Conservation (phyloP, 2,797 vertebrate species). For the Parauchenoglanis punctatus region DNA sequence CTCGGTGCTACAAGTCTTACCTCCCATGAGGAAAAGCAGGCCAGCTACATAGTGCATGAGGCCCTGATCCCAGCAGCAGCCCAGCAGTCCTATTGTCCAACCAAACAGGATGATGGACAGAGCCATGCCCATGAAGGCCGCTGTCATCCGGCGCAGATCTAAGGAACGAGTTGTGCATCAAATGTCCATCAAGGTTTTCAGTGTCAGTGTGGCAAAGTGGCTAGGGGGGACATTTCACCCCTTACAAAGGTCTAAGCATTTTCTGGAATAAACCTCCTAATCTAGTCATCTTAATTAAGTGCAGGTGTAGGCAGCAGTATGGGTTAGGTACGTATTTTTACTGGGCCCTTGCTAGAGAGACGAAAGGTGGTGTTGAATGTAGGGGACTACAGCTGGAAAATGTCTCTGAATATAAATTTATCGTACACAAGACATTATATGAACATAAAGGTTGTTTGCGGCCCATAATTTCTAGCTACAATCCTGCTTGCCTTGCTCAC, state of each 20-base stretch:
- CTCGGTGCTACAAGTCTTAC: conserved; percentile 69
- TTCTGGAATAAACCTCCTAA: background rate
- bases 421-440: background rate
- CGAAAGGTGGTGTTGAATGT: background rate
- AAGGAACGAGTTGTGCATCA: conserved; percentile 40
- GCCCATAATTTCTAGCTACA: background rate
- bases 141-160: conserved; percentile 89
- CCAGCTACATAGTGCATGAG: conserved; percentile 91
- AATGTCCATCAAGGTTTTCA: background rate
- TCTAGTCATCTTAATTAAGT: background rate
- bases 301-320: background rate
- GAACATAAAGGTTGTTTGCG: background rate
- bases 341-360: background rate
- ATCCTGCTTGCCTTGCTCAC: background rate
- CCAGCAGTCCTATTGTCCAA: conserved; percentile 85
- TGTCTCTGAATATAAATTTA: background rate
- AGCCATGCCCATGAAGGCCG: conserved; percentile 90
- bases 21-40: conserved; percentile 90
- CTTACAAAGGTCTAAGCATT: background rate
- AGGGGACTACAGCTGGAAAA: background rate
- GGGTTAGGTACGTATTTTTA: background rate
- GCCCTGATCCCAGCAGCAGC: conserved; percentile 88
- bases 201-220: background rate
- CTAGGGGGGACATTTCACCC: background rate
- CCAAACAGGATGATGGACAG: conserved; percentile 89